Conservation (phyloP, 2,113 vertebrate genomes). For the Tautogolabrus adspersus region DNA sequence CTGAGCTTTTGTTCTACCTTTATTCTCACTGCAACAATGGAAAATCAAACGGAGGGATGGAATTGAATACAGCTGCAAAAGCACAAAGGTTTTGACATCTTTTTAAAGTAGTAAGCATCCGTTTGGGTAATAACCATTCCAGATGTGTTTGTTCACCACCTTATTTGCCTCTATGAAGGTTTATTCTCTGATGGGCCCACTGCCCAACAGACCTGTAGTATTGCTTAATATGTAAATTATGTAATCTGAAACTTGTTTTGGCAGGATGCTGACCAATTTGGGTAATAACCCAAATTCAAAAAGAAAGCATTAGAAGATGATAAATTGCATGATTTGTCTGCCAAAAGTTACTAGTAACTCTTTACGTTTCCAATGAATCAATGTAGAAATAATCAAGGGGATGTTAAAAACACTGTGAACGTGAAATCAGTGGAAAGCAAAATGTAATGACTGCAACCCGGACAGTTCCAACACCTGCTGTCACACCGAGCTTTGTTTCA, state of each 20-base stretch:
- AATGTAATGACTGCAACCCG: slow-evolving; percentile 14
- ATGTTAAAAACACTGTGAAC: background rate
- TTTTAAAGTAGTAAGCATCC: background rate
- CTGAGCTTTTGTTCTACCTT: slow-evolving; percentile 27
- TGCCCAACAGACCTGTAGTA: too few species aligned
- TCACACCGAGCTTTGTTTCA: slow-evolving; percentile 60
- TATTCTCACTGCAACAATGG: slow-evolving; percentile 17
- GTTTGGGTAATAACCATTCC: background rate
- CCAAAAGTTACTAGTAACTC: background rate
- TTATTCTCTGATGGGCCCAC: too few species aligned
- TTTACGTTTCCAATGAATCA: slow-evolving; percentile 11
- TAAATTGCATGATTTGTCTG: background rate
- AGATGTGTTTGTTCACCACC: too few species aligned
- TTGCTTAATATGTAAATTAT: too few species aligned
- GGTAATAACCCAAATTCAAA: background rate
- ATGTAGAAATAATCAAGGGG: background rate
- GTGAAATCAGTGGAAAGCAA: background rate
- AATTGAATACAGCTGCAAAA: slow-evolving; percentile 17
- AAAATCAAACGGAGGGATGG: slow-evolving; percentile 5
- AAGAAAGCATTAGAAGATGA: background rate
- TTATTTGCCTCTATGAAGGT: too few species aligned
- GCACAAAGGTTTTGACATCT: slow-evolving; percentile 3
- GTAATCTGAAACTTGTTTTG: too few species aligned
- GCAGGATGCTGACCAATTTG: too few species aligned
- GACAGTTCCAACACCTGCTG: slow-evolving; percentile 43